Base-by-base conservation (phyloP, 2,797 vertebrate species). In the Eulemur mongoz region DNA sequence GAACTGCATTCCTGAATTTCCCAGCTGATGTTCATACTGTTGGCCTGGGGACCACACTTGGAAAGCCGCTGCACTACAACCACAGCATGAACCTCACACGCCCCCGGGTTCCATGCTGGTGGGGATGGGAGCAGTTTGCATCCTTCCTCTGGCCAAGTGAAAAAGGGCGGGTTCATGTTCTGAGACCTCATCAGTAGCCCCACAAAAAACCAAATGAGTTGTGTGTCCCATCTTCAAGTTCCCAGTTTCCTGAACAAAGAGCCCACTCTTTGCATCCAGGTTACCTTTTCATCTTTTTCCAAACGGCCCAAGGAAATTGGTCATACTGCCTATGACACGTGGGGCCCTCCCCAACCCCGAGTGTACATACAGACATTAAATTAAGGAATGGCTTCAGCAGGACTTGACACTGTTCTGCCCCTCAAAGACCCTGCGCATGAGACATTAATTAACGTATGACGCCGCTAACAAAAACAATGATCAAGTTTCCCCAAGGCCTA, bases 51-150 rank as follows among this genome's bases (percentile, higher is more conserved):
- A 54, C 50, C 30, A 82, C 67, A 8, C 38, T 73, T 45, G 70
- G 75, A n/a, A 93, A 93, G 73, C 54, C 40, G 61, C 54, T 20
- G 54, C 1, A 38, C 54, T 70, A 4, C 15, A 65, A 13, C 12
- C 23, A 38, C 18, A 48, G 72, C 35, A 35, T 0, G 18, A 69
- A 43, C 30, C 38, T 20, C n/a, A n/a, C 6, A 22, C 2, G 15
- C 14, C 40, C 15, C 14, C 25, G 1, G 57, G 17, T 17, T 89
- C 57, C 38, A 1, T 8, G 32, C 30, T 6, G n/a, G 1, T 27
- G 6, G 57, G 11, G 22, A n/a, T 2, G n/a, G 45, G 0, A 54
- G 11, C 1, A 15, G 11, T 0, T 0, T 45, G 7, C n/a, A 63
- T 59, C 38, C 73, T 48, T 65, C 30, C 38, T 52, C 40, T 48